phyloP scores from a whole-genome alignment of 2,888 invertebrate genomes.

The Agrotis segetum region DNA sequence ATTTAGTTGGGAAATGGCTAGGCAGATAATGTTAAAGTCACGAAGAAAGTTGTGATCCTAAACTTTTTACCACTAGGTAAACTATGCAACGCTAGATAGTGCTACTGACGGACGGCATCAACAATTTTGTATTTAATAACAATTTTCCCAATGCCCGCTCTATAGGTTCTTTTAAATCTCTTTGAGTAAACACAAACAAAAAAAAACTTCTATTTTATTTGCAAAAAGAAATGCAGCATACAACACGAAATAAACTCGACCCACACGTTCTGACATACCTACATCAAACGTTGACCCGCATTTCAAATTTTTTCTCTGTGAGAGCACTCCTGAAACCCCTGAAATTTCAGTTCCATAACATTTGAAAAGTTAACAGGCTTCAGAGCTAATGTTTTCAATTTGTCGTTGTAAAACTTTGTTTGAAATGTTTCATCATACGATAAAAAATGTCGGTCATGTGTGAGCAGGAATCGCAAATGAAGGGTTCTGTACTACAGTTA shows the following conservation, averaged over 20 bases:
- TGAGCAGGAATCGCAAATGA: background rate
- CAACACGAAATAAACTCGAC: background rate
- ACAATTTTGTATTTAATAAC: too few relatives aligned
- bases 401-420: conserved; percentile 41
- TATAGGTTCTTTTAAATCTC: too few relatives aligned
- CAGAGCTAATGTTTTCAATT: conserved; percentile 51
- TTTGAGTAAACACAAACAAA: too few relatives aligned
- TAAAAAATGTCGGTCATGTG: background rate
- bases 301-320: conserved; percentile 31
- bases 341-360: conserved; percentile 40
- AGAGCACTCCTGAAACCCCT: conserved; percentile 29
- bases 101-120: too few relatives aligned
- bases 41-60: too few relatives aligned
- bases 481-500: background rate
- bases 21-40: too few relatives aligned
- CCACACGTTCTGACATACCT: background rate
- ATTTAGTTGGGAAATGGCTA: too few relatives aligned
- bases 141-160: too few relatives aligned
- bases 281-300: conserved; percentile 25
- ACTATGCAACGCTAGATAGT: too few relatives aligned
- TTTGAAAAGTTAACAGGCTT: conserved; percentile 46
- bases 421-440: conserved; percentile 14
- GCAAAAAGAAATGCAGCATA: background rate
- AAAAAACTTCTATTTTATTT: background rate
- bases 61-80: too few relatives aligned